These are phyloP conservation scores for Daubentonia madagascariensis DNA, from an alignment of 2,113 vertebrate species.

Conservation along the genomic window DNA sequence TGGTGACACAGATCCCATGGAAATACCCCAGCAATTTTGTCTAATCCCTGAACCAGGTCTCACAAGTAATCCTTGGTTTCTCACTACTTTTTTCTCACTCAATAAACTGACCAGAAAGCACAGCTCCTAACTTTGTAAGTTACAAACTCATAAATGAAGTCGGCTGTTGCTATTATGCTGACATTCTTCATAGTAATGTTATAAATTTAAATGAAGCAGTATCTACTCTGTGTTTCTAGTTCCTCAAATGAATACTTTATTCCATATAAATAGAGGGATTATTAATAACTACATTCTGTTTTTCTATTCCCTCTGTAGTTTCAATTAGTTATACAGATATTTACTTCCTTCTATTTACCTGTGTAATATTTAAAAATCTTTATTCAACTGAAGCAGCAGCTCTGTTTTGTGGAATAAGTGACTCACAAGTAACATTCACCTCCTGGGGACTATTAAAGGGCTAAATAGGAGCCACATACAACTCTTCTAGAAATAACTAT, in stretches of 20 bases:
- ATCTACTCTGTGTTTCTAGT: conserved; percentile 49
- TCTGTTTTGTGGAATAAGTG: background rate
- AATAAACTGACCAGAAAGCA: background rate
- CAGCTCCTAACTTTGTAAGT: background rate
- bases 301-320: conserved; percentile 47
- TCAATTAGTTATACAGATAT: conserved; percentile 60
- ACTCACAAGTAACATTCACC: background rate
- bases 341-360: conserved; percentile 38
- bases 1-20: background rate
- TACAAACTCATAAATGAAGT: background rate
- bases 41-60: background rate
- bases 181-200: background rate
- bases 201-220: conserved; percentile 62
- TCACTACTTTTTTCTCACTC: background rate
- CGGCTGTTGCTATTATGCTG: background rate
- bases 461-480: background rate
- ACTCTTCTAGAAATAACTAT: conserved; percentile 6
- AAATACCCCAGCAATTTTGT: background rate
- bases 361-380: conserved; percentile 47
- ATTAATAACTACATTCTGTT: conserved; percentile 53
- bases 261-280: conserved; percentile 50
- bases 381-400: conserved; percentile 11
- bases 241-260: conserved; percentile 64
- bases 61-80: background rate
- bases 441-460: background rate